These are phyloP conservation scores for Acanthochromis polyacanthus DNA, from an alignment of 2,113 vertebrate genomes.

Conservation along the genomic window DNA sequence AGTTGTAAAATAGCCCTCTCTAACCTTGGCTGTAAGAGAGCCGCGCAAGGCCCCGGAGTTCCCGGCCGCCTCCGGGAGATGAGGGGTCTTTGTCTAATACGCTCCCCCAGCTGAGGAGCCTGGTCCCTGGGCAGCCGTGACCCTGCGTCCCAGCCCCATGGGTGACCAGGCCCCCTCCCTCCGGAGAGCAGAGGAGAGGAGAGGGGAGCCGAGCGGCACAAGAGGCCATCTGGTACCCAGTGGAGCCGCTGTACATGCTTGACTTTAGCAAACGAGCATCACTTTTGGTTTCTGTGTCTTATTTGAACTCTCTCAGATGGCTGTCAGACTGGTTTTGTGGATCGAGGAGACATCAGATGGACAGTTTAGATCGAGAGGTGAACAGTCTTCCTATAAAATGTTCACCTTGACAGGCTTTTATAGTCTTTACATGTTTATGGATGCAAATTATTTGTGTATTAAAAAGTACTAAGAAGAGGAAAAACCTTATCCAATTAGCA, in stretches of 20 bases:
- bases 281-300: constrained; percentile 30
- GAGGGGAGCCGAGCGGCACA: constrained; percentile 69
- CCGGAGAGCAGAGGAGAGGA: constrained; percentile 59
- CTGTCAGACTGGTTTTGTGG: constrained; percentile 8
- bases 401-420: neutral
- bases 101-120: constrained; percentile 76
- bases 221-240: constrained; percentile 83
- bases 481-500: too few relatives aligned
- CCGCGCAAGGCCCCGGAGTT: constrained; percentile 64
- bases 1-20: constrained; percentile 70
- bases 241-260: constrained; percentile 45
- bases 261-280: constrained; percentile 45
- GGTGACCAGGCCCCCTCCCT: constrained; percentile 61
- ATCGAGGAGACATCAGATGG: neutral
- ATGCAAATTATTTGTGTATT: neutral
- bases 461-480: too few relatives aligned
- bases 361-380: neutral
- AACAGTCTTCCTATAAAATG: neutral
- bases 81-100: constrained; percentile 75
- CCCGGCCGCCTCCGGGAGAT: constrained; percentile 71
- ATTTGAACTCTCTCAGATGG: constrained; percentile 20
- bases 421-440: neutral
- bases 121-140: constrained; percentile 75
- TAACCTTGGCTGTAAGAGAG: constrained; percentile 84
- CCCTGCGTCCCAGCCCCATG: constrained; percentile 73